phyloP scores from a whole-genome alignment of 2,888 invertebrate genomes.

The Drosophila prostipennis region DNA sequence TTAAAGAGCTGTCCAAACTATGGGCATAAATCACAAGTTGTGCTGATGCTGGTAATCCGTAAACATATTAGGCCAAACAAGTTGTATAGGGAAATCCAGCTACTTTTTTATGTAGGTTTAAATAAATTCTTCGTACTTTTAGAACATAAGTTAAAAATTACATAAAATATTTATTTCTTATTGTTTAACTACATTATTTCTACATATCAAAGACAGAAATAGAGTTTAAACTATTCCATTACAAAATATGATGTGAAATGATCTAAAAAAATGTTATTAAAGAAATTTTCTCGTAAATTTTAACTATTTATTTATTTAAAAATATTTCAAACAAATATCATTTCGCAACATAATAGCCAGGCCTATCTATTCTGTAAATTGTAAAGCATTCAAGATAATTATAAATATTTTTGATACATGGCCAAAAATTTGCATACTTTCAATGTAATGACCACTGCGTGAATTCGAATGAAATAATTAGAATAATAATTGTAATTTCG shows the following conservation, averaged over 20 bases:
- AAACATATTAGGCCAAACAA: constrained; percentile 7
- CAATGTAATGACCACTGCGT: constrained; percentile 9
- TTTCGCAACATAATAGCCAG: neutral
- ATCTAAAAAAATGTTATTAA: no score
- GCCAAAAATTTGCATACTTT: constrained; percentile 17
- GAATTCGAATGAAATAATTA: constrained; percentile 45
- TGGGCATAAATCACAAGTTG: constrained; percentile 24
- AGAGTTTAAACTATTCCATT: no score
- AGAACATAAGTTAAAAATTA: no score
- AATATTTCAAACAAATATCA: no score
- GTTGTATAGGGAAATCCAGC: no score
- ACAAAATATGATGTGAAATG: no score
- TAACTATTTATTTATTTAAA: neutral
- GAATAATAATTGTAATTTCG: constrained; percentile 44
- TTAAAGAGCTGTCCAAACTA: constrained; percentile 40
- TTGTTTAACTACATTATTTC: no score
- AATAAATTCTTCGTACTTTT: neutral
- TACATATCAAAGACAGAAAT: no score
- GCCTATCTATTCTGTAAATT: neutral
- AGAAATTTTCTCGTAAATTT: no score
- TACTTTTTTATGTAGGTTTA: neutral
- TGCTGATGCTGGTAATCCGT: constrained; percentile 3
- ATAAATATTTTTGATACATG: neutral
- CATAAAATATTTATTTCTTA: no score
- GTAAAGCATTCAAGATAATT: neutral